These are phyloP conservation scores for Ciconia stormi DNA, from an alignment of 2,113 vertebrate species.

Conservation along the genomic window DNA sequence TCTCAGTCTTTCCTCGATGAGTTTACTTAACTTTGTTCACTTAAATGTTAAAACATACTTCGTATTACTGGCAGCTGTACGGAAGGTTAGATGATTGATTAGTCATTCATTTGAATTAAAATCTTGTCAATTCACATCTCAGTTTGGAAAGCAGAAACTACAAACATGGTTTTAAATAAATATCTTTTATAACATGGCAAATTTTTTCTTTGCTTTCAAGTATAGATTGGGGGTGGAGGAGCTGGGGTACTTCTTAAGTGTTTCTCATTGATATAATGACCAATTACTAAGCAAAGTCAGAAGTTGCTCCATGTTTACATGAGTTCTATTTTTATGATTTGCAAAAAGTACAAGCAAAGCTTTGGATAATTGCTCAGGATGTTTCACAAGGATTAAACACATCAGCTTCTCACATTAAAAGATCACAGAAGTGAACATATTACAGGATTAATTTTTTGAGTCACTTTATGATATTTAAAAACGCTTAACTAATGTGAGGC, in stretches of 20 bases:
- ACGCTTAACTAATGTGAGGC: not conserved
- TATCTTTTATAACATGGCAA: not conserved
- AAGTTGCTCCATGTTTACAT: constrained; percentile 2
- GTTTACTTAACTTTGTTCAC: not conserved
- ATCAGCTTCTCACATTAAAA: constrained; percentile 22
- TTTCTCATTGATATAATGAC: not conserved
- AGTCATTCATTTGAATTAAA: not conserved
- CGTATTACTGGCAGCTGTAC: not conserved
- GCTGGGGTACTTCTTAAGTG: not conserved
- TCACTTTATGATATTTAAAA: constrained; percentile 14
- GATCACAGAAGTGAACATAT: not conserved
- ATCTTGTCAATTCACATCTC: not conserved
- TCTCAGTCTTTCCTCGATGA: not conserved
- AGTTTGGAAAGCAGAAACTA: not conserved
- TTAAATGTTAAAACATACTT: not conserved
- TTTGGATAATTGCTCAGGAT: constrained; percentile 28
- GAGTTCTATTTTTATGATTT: constrained; percentile 37
- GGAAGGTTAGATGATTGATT: not conserved
- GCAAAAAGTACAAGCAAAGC: constrained; percentile 37
- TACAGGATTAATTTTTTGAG: constrained; percentile 29
- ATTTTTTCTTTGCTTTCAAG: not conserved
- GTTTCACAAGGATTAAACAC: constrained; percentile 19
- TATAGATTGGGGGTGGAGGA: not conserved
- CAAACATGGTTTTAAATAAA: not conserved
- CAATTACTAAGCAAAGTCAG: constrained; percentile 11